phyloP scores from a whole-genome alignment of 2,113 vertebrate species.

The Panurus biarmicus region DNA sequence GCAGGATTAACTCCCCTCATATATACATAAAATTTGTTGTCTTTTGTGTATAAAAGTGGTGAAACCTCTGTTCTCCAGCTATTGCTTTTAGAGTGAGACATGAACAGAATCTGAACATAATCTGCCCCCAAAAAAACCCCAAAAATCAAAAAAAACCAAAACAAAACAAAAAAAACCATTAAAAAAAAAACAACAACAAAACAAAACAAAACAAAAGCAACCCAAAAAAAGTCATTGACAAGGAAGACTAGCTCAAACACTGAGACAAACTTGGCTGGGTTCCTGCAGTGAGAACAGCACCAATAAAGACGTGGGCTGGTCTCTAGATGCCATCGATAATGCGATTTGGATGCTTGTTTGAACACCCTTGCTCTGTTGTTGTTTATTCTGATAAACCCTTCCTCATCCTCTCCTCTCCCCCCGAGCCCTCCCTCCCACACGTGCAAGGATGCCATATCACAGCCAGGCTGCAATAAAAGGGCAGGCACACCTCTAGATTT shows the following conservation, averaged over 20 bases:
- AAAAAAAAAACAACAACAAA: too few species aligned
- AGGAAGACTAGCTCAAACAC: background rate
- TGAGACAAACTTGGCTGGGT: background rate
- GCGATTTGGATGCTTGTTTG: background rate
- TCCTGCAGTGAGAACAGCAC: background rate
- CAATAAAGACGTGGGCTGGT: background rate
- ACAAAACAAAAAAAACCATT: background rate
- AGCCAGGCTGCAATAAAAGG: background rate
- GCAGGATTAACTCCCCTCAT: background rate
- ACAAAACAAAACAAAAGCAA: too few species aligned
- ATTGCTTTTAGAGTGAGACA: background rate
- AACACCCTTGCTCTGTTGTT: background rate
- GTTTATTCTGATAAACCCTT: background rate
- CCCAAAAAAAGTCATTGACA: background rate
- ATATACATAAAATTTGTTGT: background rate
- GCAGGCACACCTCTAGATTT: background rate
- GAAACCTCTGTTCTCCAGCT: conserved; percentile 1
- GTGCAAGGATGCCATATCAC: background rate
- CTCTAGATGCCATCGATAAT: background rate
- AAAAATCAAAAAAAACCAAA: background rate
- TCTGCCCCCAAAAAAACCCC: too few species aligned
- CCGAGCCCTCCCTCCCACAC: background rate
- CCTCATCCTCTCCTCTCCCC: background rate
- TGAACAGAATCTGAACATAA: too few species aligned
- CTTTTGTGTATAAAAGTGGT: background rate